Conservation (phyloP, 2,797 vertebrate genomes). For the Acrossocheilus wenchowensis region DNA sequence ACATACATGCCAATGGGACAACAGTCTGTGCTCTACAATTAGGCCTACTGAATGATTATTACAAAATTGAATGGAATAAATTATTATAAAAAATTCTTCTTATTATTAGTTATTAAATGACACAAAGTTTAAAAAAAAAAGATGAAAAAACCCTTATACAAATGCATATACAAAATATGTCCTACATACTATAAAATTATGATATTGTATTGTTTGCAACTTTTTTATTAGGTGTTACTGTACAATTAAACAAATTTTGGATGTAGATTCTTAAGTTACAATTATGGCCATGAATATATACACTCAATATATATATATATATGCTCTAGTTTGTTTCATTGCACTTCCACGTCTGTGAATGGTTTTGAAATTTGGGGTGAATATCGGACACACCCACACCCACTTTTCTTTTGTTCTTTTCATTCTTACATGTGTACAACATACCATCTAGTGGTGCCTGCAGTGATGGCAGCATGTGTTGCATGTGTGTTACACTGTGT, state of each 20-base stretch:
- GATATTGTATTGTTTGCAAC: background rate
- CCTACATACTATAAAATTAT: background rate
- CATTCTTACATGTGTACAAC: slow-evolving; percentile 11
- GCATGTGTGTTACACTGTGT: slow-evolving; percentile 11
- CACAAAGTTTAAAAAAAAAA: background rate
- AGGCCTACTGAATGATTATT: background rate
- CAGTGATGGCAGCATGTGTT: slow-evolving; percentile 35
- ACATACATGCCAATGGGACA: background rate
- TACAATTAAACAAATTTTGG: background rate
- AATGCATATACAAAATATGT: too few species aligned
- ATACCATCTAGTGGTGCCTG: slow-evolving; percentile 55
- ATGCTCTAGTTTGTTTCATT: too few species aligned
- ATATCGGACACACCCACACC: slow-evolving; percentile 21
- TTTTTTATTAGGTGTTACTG: background rate
- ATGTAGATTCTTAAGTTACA: too few species aligned
- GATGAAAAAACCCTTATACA: too few species aligned
- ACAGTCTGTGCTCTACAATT: too few species aligned
- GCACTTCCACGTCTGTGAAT: background rate
- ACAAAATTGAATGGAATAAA: background rate
- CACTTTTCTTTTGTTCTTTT: slow-evolving; percentile 54
- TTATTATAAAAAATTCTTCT: background rate
- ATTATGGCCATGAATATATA: too few species aligned
- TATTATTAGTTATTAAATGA: background rate
- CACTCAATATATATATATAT: too few species aligned
- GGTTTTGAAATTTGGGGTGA: background rate